Base-by-base conservation (phyloP, 2,797 vertebrate genomes). In the Apogon talboti region DNA sequence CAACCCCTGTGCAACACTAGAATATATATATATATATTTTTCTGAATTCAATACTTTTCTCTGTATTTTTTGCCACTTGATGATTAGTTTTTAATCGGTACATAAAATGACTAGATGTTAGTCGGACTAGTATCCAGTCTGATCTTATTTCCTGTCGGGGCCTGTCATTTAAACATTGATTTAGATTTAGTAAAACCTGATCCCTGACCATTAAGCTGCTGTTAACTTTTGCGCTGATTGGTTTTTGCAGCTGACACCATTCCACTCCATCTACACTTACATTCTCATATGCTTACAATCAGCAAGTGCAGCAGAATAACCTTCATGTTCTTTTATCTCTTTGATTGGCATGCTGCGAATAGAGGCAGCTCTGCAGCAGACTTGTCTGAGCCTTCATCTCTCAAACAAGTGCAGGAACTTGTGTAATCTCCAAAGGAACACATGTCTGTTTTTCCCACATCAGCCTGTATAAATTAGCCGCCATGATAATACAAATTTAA, bases 401-500 rank as follows among this genome's bases (percentile, higher is more conserved):
- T 74, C 61, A 38, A 49, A 61, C n/a, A 3, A 52, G 53, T 0
- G 56, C 43, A 7, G 16, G 52, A 64, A 62, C 24, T 58, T 38
- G 42, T 83, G 55, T 83, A 76, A 82, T 82, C 77, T 85, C 62
- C 47, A 72, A 81, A 70, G n/a, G 18, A 81, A 74, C 74, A 76
- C 58, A 51, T 49, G 53, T 69, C 76, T 60, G 8, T 62, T 75
- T 58, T 62, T 62, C 61, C 19, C n/a, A 21, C 61, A 40, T 60
- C 56, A 10, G 15, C 58, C 64, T 14, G 44, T 58, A 47, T 38
- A 19, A 68, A 74, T 78, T 42, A 76, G 78, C 74, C 33, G 10
- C 33, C 76, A 28, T 2, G 47, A 74, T 78, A 66, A 82, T 76
- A 50, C 45, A 16, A 78, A 66, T 51, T 43, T 52, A 48, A 5